Conservation (phyloP, 1,140 invertebrate species). For the Drosophila murphyi region DNA sequence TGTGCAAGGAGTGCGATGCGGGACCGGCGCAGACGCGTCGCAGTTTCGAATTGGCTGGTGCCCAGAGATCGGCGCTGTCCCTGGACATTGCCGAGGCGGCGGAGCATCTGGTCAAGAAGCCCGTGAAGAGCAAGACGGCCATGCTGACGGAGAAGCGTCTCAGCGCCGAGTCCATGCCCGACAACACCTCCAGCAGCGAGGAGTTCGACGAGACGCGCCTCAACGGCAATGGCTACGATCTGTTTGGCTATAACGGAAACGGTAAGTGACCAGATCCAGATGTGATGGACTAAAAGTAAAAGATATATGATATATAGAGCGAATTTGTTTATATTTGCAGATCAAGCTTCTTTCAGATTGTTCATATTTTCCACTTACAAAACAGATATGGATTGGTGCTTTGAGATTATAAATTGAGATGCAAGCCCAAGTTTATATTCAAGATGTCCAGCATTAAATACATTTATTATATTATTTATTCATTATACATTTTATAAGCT, state of each 20-base stretch:
- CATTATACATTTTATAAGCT: no score
- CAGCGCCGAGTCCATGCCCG: slow-evolving; percentile 74
- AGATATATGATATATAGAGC: no score
- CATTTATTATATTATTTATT: no score
- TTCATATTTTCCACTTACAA: no score
- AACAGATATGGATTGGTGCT: no score
- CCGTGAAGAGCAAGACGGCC: slow-evolving; percentile 63
- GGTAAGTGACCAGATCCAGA: slow-evolving; percentile 71
- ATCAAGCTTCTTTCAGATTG: no score
- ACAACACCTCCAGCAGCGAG: slow-evolving; percentile 73
- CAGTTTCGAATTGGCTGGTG: slow-evolving; percentile 62
- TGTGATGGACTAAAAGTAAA: no score
- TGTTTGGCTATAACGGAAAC: slow-evolving; percentile 80
- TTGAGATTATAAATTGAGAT: no score
- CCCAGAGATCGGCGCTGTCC: slow-evolving; percentile 62
- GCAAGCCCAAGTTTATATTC: no score
- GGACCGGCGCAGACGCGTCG: slow-evolving; percentile 54
- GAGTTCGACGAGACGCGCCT: slow-evolving; percentile 73
- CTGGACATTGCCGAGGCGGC: slow-evolving; percentile 69
- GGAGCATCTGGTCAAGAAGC: slow-evolving; percentile 57
- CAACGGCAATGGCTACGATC: slow-evolving; percentile 60
- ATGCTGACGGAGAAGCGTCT: slow-evolving; percentile 72
- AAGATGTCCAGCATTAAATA: no score
- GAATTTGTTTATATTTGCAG: no score
- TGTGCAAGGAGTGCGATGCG: slow-evolving; percentile 69